A percentile compares a stretch with the other conserved stretches of the same genome.
Evolutionary conservation across 2,113 vertebrate species (phyloP).

Genomic region (Coryphaenoides rupestris): DNA sequence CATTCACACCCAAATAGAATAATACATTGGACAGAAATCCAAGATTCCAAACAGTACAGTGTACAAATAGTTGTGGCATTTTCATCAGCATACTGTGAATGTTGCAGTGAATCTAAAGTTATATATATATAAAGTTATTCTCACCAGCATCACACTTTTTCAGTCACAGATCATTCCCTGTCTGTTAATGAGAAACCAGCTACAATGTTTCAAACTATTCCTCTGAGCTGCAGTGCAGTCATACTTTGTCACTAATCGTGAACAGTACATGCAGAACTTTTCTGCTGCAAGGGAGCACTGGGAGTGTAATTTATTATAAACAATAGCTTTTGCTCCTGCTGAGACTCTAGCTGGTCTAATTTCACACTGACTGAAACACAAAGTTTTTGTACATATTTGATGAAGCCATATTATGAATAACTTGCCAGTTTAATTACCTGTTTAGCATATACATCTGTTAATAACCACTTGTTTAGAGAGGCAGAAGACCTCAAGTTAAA

Average conservation of each 20-base stretch:
- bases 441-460: slow-evolving; percentile 24
- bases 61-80: no score
- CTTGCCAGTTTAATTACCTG: slow-evolving; percentile 14
- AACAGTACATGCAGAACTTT: not conserved
- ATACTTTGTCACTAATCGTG: not conserved
- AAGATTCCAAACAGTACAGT: no score
- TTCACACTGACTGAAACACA: slow-evolving; percentile 10
- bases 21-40: not conserved
- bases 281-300: slow-evolving; percentile 11
- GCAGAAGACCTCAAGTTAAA: slow-evolving; percentile 22
- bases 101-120: no score
- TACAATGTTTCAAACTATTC: slow-evolving; percentile 10
- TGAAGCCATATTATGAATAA: slow-evolving; percentile 34
- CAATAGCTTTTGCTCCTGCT: slow-evolving; percentile 9
- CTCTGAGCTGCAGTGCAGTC: not conserved
- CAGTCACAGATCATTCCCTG: slow-evolving; percentile 51
- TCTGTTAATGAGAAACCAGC: slow-evolving; percentile 21
- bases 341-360: not conserved
- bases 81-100: no score
- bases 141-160: slow-evolving; percentile 11
- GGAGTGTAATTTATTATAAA: not conserved
- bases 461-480: slow-evolving; percentile 57
- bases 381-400: slow-evolving; percentile 38
- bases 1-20: not conserved
- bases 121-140: no score